phyloP scores from a whole-genome alignment of 64 coral and sea anemone species.

The Actinia tenebrosa region DNA sequence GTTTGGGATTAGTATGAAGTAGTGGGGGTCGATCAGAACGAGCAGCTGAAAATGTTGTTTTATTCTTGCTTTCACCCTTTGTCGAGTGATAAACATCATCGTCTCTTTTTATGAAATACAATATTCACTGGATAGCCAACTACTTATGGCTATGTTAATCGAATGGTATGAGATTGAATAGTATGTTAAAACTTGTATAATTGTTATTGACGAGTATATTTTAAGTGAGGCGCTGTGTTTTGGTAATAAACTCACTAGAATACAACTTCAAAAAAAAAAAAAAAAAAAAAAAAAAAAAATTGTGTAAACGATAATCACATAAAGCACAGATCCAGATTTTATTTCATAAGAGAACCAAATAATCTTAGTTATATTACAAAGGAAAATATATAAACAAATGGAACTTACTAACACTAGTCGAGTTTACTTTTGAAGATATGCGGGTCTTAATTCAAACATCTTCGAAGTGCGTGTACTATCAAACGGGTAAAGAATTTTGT shows the following conservation, averaged over 20 bases:
- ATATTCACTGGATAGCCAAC: constrained; percentile 14
- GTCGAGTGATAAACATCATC: constrained; percentile 26
- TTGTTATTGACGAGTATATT: not conserved
- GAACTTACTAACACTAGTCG: not conserved
- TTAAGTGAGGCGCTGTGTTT: not conserved
- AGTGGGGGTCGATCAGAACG: not conserved
- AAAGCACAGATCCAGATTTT: not conserved
- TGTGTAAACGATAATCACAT: not conserved
- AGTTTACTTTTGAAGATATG: not conserved
- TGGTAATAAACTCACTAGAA: not conserved
- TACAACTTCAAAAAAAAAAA: not conserved
- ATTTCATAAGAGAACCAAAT: not conserved
- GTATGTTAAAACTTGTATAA: not conserved
- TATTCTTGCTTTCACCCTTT: not conserved
- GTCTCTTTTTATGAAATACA: constrained; percentile 47
- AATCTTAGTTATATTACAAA: not conserved
- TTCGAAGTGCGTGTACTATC: not conserved
- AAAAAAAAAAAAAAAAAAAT: not conserved
- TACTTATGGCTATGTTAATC: not conserved
- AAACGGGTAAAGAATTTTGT: not conserved
- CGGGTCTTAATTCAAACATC: not conserved
- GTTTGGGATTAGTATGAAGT: not conserved
- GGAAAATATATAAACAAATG: not conserved
- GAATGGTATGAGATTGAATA: not conserved
- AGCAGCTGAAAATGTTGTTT: constrained; percentile 3